Base-by-base conservation (phyloP, 2,888 invertebrate species). In the Sclerodermus sp. region DNA sequence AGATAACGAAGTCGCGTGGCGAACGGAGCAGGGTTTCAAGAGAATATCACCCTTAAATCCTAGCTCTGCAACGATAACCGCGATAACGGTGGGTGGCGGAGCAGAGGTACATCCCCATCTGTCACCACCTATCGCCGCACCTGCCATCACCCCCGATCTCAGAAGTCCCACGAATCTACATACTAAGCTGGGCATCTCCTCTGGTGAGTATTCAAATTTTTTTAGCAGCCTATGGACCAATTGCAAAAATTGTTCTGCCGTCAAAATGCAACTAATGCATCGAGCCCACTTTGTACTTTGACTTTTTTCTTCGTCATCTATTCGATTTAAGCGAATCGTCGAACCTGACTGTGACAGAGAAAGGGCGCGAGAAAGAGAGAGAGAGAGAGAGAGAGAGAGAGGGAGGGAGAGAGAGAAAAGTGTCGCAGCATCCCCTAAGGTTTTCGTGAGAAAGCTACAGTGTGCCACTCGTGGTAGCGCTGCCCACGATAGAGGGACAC, bases 1-100 rank as follows among this genome's bases (percentile, higher is more conserved):
- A 42, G 76, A 76, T 49, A 74, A 65, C 64, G 77, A 77, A 47
- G 68, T 70, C 42, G 60, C 73, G 65, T 77, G 77, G 77, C 71
- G 71, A 51, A 72, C 71, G 48, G 76, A 77, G 42, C 73, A 73
- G 58, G 65, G 66, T 42, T 68, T 71, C 42, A 75, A 73, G 59
- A 72, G 74, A 61, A 68, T 66, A 45, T 74, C 74, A 44, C 74
- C 73, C 51, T 42, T 68, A 48, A 66, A 60, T 54, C 64, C 69
- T 8, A 66, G 70, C 48, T 49, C 66, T 46, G 62, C 64, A 36
- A 68, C 68, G 23, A 64, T 66, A 31, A 66, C 65, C 49, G 58
- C 61, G 52, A 52, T 59, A 45, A 68, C 72, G 42, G 67, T 69
- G 61, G 67, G 66, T 61, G 70, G 64, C 3, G 68, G 66, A 48